These are phyloP conservation scores for Tamias sibiricus DNA, from an alignment of 2,113 vertebrate genomes.

Conservation along the genomic window DNA sequence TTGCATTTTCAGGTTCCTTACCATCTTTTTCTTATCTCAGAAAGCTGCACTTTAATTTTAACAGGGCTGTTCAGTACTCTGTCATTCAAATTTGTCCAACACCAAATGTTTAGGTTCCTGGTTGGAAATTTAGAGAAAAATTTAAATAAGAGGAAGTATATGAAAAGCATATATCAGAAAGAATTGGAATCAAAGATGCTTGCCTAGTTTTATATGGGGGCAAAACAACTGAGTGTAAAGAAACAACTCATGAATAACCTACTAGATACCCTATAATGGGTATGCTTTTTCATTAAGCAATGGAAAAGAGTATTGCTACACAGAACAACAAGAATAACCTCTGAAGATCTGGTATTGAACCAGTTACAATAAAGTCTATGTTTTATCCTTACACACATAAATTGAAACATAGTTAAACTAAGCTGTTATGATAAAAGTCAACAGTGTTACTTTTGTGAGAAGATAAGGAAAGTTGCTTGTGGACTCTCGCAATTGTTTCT, in stretches of 20 bases:
- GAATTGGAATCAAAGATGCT: not conserved
- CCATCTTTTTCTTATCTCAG: not conserved
- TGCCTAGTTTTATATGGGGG: not conserved
- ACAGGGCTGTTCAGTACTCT: not conserved
- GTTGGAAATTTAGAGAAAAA: conserved; percentile 3
- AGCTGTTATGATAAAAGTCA: too few relatives aligned
- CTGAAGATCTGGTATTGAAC: not conserved
- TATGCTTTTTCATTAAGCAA: not conserved
- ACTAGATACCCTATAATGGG: not conserved
- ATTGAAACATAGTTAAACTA: not conserved
- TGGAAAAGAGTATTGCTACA: not conserved
- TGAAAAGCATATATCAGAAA: not conserved
- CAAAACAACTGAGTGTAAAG: not conserved
- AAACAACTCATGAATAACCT: not conserved
- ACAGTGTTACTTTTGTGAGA: not conserved
- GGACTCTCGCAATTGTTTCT: not conserved
- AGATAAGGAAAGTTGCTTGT: not conserved
- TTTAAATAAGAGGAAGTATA: not conserved
- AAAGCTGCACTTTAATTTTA: not conserved
- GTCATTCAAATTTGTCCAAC: not conserved
- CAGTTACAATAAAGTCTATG: not conserved
- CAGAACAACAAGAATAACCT: not conserved
- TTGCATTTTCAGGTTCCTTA: not conserved
- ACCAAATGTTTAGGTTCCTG: not conserved
- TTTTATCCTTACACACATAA: not conserved